Conservation (phyloP, 2,113 vertebrate genomes). For the Nipponia nippon region DNA sequence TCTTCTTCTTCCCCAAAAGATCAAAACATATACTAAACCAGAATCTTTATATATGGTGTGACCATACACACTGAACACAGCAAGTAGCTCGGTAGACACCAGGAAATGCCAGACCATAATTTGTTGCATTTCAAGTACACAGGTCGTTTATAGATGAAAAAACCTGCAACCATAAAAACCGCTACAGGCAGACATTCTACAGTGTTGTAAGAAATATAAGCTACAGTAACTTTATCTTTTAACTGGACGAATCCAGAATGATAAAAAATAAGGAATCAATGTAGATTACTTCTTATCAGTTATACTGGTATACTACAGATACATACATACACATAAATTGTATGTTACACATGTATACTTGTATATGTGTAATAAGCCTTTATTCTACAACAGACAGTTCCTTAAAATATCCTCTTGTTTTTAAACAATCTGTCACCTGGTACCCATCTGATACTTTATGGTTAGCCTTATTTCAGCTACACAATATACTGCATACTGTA, state of each 20-base stretch:
- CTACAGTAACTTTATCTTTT: background rate
- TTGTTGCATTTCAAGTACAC: background rate
- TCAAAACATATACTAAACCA: background rate
- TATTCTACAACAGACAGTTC: background rate
- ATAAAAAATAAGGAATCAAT: background rate
- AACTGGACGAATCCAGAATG: background rate
- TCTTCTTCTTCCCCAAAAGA: background rate
- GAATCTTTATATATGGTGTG: background rate
- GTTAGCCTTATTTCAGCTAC: background rate
- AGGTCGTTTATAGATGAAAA: background rate
- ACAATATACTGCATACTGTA: background rate
- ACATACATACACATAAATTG: background rate
- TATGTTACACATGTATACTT: background rate
- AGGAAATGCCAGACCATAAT: background rate
- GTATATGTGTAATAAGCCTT: background rate
- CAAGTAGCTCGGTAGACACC: background rate
- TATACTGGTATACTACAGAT: background rate
- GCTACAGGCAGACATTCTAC: background rate
- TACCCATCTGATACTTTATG: background rate
- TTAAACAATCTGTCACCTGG: background rate
- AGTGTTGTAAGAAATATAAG: background rate
- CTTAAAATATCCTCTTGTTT: background rate
- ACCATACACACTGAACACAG: background rate
- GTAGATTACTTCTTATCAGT: background rate
- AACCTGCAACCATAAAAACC: background rate